Percentiles rank a stretch among this genome's conserved stretches.
phyloP scores from a whole-genome alignment of 2,113 vertebrate species.

The Pterocles orientalis region DNA sequence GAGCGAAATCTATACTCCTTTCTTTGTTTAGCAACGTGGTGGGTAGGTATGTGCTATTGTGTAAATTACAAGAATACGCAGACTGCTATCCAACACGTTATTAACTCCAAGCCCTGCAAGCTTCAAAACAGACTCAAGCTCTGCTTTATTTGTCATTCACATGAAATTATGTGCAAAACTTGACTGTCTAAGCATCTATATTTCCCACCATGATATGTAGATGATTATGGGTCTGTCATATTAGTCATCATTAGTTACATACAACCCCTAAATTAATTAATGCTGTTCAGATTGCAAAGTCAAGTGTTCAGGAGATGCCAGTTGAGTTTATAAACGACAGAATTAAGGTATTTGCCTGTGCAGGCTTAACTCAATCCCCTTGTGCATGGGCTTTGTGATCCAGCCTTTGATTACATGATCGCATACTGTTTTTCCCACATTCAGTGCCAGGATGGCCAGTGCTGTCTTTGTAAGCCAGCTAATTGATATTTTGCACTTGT shows the following conservation, averaged over 20 bases:
- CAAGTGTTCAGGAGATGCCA: slow-evolving; percentile 5
- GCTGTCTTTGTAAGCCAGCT: background rate
- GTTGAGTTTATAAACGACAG: background rate
- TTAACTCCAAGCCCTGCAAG: background rate
- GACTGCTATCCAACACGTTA: background rate
- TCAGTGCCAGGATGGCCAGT: background rate
- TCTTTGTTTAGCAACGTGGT: background rate
- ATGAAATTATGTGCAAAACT: background rate
- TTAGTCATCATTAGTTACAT: background rate
- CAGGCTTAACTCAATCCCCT: slow-evolving; percentile 10
- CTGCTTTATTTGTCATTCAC: background rate
- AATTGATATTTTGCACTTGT: background rate
- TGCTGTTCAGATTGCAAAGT: slow-evolving; percentile 2
- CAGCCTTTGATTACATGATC: background rate
- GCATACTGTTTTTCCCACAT: background rate
- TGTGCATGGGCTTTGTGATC: background rate
- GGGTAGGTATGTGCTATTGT: background rate
- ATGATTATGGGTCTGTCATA: slow-evolving; percentile 3
- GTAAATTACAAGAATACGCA: background rate
- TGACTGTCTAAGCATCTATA: background rate
- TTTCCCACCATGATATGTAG: background rate
- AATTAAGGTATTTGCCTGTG: background rate
- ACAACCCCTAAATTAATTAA: slow-evolving; percentile 1
- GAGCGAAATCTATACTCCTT: background rate
- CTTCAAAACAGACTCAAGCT: background rate